Conservation (phyloP, 2,888 invertebrate genomes). For the Nemotelus pantherinus region DNA sequence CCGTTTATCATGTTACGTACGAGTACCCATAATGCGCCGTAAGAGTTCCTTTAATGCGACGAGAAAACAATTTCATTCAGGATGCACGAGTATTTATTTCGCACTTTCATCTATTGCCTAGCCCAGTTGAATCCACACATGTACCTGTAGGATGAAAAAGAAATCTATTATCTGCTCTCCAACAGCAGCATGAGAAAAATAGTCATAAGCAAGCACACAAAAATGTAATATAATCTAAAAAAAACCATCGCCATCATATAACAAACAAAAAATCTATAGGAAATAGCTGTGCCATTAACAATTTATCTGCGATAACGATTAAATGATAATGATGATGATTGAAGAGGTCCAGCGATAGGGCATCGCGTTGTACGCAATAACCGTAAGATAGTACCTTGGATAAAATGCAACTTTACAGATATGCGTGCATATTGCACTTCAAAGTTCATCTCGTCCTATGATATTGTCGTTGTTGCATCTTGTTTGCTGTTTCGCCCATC, state of each 20-base stretch:
- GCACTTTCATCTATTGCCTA: too few species aligned
- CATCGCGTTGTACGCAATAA: slow-evolving; percentile 1
- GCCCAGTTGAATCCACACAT: too few species aligned
- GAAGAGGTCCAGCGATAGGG: slow-evolving; percentile 24
- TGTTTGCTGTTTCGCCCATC: too few species aligned
- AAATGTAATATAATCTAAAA: too few species aligned
- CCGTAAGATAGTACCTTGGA: background rate
- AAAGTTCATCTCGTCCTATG: slow-evolving; percentile 8
- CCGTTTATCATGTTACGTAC: slow-evolving; percentile 33
- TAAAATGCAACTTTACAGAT: background rate
- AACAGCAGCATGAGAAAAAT: too few species aligned
- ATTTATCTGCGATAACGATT: background rate
- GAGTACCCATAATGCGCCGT: background rate
- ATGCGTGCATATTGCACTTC: slow-evolving; percentile 29
- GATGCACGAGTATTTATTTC: background rate
- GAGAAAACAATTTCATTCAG: slow-evolving; percentile 22
- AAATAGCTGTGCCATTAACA: too few species aligned
- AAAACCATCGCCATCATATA: too few species aligned
- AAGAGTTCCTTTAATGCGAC: background rate
- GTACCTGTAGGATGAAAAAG: too few species aligned
- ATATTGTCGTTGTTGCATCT: too few species aligned
- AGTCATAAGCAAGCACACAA: too few species aligned
- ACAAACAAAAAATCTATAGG: too few species aligned
- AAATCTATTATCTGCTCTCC: too few species aligned
- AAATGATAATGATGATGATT: slow-evolving; percentile 38